These are phyloP conservation scores for Caenorhabditis latens DNA, from an alignment of 1,140 invertebrate species.

Conservation along the genomic window DNA sequence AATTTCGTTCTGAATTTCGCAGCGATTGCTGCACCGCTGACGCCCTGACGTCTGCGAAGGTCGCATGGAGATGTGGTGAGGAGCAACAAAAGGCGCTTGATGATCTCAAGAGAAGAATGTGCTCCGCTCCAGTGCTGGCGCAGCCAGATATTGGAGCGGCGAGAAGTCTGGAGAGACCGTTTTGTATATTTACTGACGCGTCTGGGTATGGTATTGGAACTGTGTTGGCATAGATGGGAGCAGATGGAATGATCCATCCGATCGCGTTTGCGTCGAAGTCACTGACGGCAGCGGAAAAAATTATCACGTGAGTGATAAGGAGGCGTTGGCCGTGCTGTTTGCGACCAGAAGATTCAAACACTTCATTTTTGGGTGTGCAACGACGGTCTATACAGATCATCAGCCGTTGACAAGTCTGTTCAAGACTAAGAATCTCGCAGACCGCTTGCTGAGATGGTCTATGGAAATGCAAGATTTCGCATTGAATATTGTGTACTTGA, in stretches of 20 bases:
- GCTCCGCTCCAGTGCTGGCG: slow-evolving; percentile 61
- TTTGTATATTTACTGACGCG: slow-evolving; percentile 67
- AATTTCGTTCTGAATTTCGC: not conserved
- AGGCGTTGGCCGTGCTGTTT: slow-evolving; percentile 59
- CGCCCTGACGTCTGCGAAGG: slow-evolving; percentile 60
- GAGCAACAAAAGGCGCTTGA: slow-evolving; percentile 63
- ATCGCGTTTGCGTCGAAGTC: slow-evolving; percentile 60
- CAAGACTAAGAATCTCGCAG: not conserved
- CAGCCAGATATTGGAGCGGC: slow-evolving; percentile 58
- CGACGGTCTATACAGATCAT: not conserved
- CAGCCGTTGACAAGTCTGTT: not conserved
- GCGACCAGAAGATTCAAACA: slow-evolving; percentile 38
- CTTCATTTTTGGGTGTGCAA: not conserved
- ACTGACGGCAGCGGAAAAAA: slow-evolving; percentile 62
- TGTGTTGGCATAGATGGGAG: slow-evolving; percentile 60
- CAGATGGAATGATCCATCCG: slow-evolving; percentile 60
- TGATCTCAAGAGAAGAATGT: slow-evolving; percentile 58
- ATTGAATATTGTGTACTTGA: not conserved
- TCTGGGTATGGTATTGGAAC: slow-evolving; percentile 61
- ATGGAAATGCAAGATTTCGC: not conserved
- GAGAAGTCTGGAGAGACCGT: slow-evolving; percentile 27
- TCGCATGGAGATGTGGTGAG: slow-evolving; percentile 30
- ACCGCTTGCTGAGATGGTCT: not conserved
- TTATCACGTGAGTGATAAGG: slow-evolving; percentile 59
- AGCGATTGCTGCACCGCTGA: slow-evolving; percentile 51